Percentiles rank a stretch among this genome's conserved stretches.
Conservation (phyloP, 2,113 vertebrate genomes). For the Ictalurus furcatus region DNA sequence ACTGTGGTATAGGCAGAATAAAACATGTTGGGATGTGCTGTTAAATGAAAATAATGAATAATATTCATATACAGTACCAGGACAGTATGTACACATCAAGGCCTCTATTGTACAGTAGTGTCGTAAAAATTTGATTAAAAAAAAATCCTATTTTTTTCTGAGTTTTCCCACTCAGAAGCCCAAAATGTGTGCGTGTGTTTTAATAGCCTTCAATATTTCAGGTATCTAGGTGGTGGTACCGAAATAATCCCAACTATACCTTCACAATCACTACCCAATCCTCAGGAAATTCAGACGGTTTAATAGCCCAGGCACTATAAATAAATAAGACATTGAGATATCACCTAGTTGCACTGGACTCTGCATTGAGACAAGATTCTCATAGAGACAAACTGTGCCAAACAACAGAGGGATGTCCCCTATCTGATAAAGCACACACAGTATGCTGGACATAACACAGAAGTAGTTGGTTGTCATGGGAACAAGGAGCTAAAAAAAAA, state of each 20-base stretch:
- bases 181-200: not conserved
- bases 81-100: not conserved
- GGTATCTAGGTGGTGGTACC: not conserved
- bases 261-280: not conserved
- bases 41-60: not conserved
- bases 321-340: slow-evolving; percentile 47
- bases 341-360: slow-evolving; percentile 38
- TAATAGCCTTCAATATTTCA: not conserved
- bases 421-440: not conserved
- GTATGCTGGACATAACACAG: slow-evolving; percentile 15
- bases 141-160: too few relatives aligned
- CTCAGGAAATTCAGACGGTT: slow-evolving; percentile 22
- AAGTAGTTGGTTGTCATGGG: slow-evolving; percentile 27
- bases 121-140: not conserved
- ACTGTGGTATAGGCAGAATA: not conserved
- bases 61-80: not conserved
- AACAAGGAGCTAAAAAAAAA: slow-evolving; percentile 9
- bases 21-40: not conserved
- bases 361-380: slow-evolving; percentile 53
- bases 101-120: not conserved
- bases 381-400: slow-evolving; percentile 37
- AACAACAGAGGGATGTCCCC: not conserved
- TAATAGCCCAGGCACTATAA: slow-evolving; percentile 30
- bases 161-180: not conserved
- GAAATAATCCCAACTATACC: not conserved